phyloP scores from a whole-genome alignment of 2,113 vertebrate genomes.

The Australoheros scitulus region DNA sequence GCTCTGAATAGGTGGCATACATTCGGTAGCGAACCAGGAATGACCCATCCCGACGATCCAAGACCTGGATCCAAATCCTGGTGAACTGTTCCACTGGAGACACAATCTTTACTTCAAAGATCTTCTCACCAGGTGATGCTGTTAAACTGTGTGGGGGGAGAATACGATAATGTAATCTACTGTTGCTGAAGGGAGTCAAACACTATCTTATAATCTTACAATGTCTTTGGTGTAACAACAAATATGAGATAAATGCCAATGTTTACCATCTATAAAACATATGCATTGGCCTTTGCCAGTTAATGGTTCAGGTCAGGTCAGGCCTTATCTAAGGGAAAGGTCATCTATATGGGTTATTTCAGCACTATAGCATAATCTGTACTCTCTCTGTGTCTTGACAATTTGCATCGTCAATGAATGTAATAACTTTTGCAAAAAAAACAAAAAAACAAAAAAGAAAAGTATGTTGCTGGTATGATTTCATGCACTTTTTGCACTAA shows the following conservation, averaged over 20 bases:
- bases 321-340: no score
- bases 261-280: background rate
- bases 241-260: background rate
- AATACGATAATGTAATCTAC: background rate
- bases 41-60: slow-evolving; percentile 94
- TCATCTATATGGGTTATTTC: background rate
- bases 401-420: background rate
- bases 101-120: slow-evolving; percentile 89
- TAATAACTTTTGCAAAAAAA: background rate
- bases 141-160: slow-evolving; percentile 82
- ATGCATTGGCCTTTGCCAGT: background rate
- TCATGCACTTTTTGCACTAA: background rate
- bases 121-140: slow-evolving; percentile 88
- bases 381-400: background rate
- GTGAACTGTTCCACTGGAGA: slow-evolving; percentile 89
- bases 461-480: background rate
- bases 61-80: slow-evolving; percentile 91
- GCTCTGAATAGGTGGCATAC: slow-evolving; percentile 92
- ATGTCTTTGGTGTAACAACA: background rate
- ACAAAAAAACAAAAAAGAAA: background rate
- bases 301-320: no score
- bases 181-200: background rate
- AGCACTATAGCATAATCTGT: background rate
- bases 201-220: background rate
- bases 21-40: slow-evolving; percentile 96